A percentile compares a stretch with the other conserved stretches of the same genome.
Evolutionary conservation across 2,113 vertebrate species (phyloP).

Genomic region (Bujurquina vittata): DNA sequence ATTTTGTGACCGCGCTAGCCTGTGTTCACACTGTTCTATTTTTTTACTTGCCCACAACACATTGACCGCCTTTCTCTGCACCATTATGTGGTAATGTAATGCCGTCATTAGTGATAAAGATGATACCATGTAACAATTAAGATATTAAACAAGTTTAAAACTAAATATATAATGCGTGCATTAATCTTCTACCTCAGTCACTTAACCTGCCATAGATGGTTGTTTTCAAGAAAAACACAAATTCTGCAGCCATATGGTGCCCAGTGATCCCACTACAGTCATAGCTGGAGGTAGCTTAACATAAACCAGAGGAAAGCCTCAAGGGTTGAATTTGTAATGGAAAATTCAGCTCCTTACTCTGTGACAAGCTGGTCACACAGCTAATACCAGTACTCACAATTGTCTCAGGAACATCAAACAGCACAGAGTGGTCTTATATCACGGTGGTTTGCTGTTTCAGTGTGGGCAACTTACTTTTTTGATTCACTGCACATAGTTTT

Average conservation of each 20-base stretch:
- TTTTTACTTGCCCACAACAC: conserved; percentile 23
- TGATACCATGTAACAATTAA: not conserved
- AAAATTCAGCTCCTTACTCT: conserved; percentile 60
- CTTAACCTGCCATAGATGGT: not conserved
- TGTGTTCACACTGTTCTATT: conserved; percentile 47
- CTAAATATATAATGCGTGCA: not conserved
- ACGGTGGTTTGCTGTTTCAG: not conserved
- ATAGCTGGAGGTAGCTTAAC: conserved; percentile 50
- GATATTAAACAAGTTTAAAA: not conserved
- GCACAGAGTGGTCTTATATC: not conserved
- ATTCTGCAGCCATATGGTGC: conserved; percentile 43
- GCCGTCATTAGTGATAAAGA: not conserved
- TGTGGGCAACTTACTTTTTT: not conserved
- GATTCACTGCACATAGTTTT: not conserved
- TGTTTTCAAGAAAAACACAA: conserved; percentile 11
- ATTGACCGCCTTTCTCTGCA: not conserved
- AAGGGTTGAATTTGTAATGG: conserved; percentile 66
- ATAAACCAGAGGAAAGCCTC: conserved; percentile 68
- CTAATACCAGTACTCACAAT: conserved; percentile 6
- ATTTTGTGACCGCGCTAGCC: conserved; percentile 61
- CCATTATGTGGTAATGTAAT: not conserved
- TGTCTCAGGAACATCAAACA: conserved; percentile 3
- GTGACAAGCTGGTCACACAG: conserved; percentile 28
- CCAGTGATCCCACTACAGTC: conserved; percentile 42
- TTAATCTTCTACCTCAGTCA: not conserved